Evolutionary conservation across 1,140 invertebrate species (phyloP).

Genomic region (Metopolophium dirhodum): DNA sequence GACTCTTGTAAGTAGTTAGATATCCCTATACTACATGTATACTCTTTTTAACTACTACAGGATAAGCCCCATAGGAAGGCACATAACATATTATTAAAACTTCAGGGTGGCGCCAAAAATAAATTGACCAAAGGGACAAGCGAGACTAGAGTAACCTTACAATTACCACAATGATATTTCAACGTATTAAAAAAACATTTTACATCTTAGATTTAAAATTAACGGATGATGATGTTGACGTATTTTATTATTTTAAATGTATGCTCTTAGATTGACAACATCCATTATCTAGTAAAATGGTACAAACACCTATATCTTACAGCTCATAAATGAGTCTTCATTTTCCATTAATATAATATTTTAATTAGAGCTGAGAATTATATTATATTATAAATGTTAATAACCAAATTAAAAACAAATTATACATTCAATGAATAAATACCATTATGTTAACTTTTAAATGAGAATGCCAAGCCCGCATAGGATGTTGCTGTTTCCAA

Average conservation of each 20-base stretch:
- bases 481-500: not conserved
- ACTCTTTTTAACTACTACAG: not conserved
- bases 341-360: not conserved
- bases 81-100: not conserved
- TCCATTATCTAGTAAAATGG: not conserved
- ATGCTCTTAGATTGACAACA: not conserved
- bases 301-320: not conserved
- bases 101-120: not conserved
- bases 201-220: not conserved
- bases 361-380: not conserved
- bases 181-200: not conserved
- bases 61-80: not conserved
- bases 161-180: no score
- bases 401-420: not conserved
- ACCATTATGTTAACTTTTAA: not conserved
- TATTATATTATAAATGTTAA: not conserved
- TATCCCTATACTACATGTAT: not conserved
- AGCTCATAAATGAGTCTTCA: not conserved
- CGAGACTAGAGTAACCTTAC: not conserved
- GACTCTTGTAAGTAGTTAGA: not conserved
- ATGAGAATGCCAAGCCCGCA: not conserved
- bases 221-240: no score
- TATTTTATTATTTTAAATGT: no score
- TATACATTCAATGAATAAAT: not conserved
- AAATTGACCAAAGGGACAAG: not conserved